A percentile compares a stretch with the other conserved stretches of the same genome.
Conservation (phyloP, 1,140 invertebrate genomes). For the Araneus ventricosus region DNA sequence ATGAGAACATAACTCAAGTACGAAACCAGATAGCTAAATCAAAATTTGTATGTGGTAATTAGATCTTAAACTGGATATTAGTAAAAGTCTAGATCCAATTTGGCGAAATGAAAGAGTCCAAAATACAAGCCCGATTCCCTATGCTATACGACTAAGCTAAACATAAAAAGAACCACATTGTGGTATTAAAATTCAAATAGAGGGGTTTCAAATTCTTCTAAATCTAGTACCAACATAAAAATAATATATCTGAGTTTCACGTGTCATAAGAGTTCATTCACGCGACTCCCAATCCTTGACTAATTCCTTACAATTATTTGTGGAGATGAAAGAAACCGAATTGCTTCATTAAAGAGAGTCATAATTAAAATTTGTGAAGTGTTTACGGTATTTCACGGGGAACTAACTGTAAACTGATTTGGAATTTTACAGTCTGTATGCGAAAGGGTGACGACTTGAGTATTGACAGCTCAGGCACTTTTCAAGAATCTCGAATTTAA, state of each 20-base stretch:
- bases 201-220: background rate
- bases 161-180: no score
- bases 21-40: no score
- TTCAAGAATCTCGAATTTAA: constrained; percentile 16
- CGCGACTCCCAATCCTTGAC: background rate
- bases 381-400: background rate
- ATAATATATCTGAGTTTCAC: no score
- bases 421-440: background rate
- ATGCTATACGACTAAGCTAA: no score
- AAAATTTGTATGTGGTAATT: no score
- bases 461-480: background rate
- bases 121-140: no score
- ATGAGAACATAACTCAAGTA: no score
- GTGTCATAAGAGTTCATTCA: background rate
- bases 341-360: background rate
- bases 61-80: no score
- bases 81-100: no score
- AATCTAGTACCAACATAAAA: background rate
- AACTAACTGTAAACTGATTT: background rate
- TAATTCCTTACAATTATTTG: background rate
- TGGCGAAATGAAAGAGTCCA: no score
- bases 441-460: background rate
- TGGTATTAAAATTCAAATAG: no score
- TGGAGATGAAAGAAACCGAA: background rate
- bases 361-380: constrained; percentile 41